These are phyloP conservation scores for Diabrotica balteata DNA, from an alignment of 2,888 invertebrate genomes.

Conservation along the genomic window DNA sequence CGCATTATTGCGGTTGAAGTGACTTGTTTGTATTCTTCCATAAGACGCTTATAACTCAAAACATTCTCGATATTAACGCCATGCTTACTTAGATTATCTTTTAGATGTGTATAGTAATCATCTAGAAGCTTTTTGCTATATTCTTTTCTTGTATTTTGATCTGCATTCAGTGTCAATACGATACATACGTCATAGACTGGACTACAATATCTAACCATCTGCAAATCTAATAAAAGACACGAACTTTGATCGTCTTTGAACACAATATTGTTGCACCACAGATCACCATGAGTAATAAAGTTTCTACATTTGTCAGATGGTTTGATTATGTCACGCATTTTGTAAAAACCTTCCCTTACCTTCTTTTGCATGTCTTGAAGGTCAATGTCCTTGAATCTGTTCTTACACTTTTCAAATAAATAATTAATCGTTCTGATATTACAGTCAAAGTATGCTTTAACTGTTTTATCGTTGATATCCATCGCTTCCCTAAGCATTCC, in stretches of 20 bases:
- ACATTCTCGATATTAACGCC: conserved; percentile 37
- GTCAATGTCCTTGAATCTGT: conserved; percentile 26
- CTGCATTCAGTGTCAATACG: conserved; percentile 43
- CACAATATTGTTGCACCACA: conserved; percentile 51
- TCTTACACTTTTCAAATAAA: conserved; percentile 31
- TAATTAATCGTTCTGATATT: conserved; percentile 7
- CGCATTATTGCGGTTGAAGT: conserved; percentile 38
- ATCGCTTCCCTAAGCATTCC: conserved; percentile 34
- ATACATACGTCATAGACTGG: conserved; percentile 69
- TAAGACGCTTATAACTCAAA: conserved; percentile 38
- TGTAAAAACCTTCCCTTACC: conserved; percentile 16
- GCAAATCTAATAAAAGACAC: conserved; percentile 52
- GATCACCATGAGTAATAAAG: conserved; percentile 53
- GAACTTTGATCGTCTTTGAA: conserved; percentile 43
- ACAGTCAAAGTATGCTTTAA: neutral
- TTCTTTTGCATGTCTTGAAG: conserved; percentile 28
- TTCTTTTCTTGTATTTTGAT: conserved; percentile 36
- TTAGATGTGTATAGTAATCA: conserved; percentile 43
- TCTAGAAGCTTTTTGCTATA: conserved; percentile 37
- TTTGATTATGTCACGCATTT: conserved; percentile 48
- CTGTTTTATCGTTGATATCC: conserved; percentile 1
- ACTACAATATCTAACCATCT: conserved; percentile 64
- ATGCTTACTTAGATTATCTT: conserved; percentile 36
- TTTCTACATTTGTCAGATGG: conserved; percentile 57
- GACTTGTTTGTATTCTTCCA: conserved; percentile 40